Base-by-base conservation (phyloP, 1,140 invertebrate genomes). In the Popillia japonica region DNA sequence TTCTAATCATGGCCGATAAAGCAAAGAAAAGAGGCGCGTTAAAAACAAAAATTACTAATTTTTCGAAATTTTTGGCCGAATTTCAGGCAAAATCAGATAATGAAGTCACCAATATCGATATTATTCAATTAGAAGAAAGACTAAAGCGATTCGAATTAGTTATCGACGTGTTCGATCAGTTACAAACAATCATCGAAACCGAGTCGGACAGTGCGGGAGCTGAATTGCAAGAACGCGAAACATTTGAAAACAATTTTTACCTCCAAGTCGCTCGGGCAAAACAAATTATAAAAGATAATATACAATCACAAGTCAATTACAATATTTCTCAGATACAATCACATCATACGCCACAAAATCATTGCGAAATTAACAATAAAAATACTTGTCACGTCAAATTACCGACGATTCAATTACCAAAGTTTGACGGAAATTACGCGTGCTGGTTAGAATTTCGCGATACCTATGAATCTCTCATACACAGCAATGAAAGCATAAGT, bases 381-480 rank as follows among this genome's bases (percentile, higher is more conserved):
- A 23, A 68, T 34, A 68, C 6, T 48, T 6, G 44, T 10, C 44
- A 48, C 3, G 3, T 68, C 10, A 68, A 68, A 34, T 68, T 82
- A 41, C 81, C 81, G 0, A 78, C 55, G 10, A 77, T 83, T n/a
- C 44, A 42, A 11, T 73, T 82, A 55, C 83, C 81, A 4, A 76
- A 64, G 10, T 83, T 83, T 77, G 75, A 75, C 20, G 83, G 82
- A 9, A 74, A 79, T 1, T 81, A 73, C 27, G 76, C 78, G 9
- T 68, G 79, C 0, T 83, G 83, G 80, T 72, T 82, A 42, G 78
- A 78, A 40, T 83, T 83, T 75, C 55, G 78, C 14, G 83, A 83
- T 14, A 77, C 44, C 0, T 83, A 79, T 72, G 17, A 76, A 20
- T 83, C 81, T 0, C 23, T 83, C 11, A 78, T 83, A 17, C 79